Evolutionary conservation across 2,113 vertebrate species (phyloP).

Genomic region (Vulpes ferrilata): DNA sequence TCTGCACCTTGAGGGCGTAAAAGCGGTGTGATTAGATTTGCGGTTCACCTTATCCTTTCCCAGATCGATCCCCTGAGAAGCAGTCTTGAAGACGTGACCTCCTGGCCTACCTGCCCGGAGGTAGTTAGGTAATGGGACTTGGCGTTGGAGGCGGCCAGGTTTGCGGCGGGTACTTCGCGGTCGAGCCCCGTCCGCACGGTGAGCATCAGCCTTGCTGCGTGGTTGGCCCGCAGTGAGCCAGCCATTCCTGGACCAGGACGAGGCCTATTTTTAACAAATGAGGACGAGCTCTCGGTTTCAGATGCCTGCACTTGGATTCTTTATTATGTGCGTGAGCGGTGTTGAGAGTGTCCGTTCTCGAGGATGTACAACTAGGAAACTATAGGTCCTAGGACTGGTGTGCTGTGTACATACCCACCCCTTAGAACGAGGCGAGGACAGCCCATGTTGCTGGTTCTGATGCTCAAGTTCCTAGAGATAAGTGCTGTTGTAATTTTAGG

Average conservation of each 20-base stretch:
- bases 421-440: background rate
- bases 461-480: slow-evolving; percentile 3
- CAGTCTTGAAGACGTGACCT: background rate
- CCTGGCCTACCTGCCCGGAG: background rate
- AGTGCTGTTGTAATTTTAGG: slow-evolving; percentile 26
- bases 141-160: background rate
- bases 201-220: background rate
- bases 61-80: background rate
- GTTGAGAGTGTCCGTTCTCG: slow-evolving; percentile 35
- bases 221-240: too few species aligned
- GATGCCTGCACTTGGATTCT: background rate
- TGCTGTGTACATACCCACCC: background rate
- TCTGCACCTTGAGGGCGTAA: background rate
- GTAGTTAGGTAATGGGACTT: background rate
- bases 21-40: background rate
- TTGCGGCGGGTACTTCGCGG: background rate
- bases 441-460: background rate
- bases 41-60: background rate
- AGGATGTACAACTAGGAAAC: background rate
- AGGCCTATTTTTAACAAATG: slow-evolving; percentile 28
- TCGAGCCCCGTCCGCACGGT: background rate
- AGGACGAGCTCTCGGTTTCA: slow-evolving; percentile 22
- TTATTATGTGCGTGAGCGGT: background rate
- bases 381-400: background rate
- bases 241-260: background rate